Conservation (phyloP, 2,888 invertebrate genomes). For the Melanostoma mellinum region DNA sequence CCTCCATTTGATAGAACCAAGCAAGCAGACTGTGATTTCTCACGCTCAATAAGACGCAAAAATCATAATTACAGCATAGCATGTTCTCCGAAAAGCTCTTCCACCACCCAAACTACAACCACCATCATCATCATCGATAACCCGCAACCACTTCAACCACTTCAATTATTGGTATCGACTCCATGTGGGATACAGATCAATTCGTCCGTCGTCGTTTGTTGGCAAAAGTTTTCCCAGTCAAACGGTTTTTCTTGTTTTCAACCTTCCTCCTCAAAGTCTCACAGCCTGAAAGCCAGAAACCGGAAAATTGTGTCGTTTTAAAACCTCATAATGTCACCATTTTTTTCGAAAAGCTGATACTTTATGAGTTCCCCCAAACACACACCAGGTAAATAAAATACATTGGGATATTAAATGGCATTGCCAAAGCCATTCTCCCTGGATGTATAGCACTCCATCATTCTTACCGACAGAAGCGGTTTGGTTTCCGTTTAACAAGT, state of each 20-base stretch:
- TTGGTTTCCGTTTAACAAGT: constrained; percentile 67
- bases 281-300: constrained; percentile 42
- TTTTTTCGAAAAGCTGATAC: constrained; percentile 53
- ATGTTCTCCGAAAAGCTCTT: constrained; percentile 24
- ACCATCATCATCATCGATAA: not conserved
- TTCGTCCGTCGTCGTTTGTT: constrained; percentile 10
- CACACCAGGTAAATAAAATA: constrained; percentile 17
- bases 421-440: constrained; percentile 23
- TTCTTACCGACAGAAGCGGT: constrained; percentile 55
- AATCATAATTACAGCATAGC: constrained; percentile 43
- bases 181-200: constrained; percentile 51
- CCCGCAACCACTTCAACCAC: not conserved
- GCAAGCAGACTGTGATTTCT: constrained; percentile 35
- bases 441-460: constrained; percentile 41
- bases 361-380: constrained; percentile 12
- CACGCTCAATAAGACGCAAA: constrained; percentile 24
- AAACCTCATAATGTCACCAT: constrained; percentile 68
- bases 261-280: not conserved
- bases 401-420: constrained; percentile 25
- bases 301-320: constrained; percentile 67
- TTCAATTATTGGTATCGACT: constrained; percentile 39
- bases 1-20: too few species aligned
- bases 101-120: not conserved
- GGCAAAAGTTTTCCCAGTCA: constrained; percentile 9
- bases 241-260: not conserved